Evolutionary conservation across 2,888 invertebrate genomes (phyloP).

Genomic region (Nephrotoma appendiculata): DNA sequence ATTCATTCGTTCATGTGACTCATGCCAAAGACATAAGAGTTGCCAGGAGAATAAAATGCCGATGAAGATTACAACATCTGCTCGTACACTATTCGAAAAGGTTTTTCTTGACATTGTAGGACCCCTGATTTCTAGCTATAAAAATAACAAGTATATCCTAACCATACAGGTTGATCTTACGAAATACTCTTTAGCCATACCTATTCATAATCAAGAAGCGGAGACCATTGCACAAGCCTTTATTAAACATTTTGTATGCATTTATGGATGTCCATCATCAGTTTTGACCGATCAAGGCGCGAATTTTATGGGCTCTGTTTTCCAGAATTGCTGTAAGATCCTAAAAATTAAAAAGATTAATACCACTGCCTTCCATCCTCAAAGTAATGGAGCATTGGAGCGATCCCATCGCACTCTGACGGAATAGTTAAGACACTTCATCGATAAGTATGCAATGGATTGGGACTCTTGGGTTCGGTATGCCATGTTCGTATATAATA

Average conservation of each 20-base stretch:
- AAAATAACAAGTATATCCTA: conserved; percentile 8
- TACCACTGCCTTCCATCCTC: too few relatives aligned
- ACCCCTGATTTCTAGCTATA: background rate
- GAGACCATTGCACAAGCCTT: conserved; percentile 17
- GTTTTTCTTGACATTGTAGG: background rate
- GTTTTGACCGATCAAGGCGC: background rate
- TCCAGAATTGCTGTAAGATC: too few relatives aligned
- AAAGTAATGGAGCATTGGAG: too few relatives aligned
- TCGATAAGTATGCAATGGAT: conserved; percentile 14
- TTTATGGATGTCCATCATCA: background rate
- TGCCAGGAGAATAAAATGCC: too few relatives aligned
- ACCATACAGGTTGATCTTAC: conserved; percentile 22
- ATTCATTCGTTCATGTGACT: too few relatives aligned
- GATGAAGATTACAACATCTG: too few relatives aligned
- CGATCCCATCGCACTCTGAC: conserved; percentile 19
- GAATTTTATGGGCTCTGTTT: background rate
- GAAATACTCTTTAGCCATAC: conserved; percentile 20
- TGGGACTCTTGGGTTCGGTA: conserved; percentile 21
- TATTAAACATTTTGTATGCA: background rate
- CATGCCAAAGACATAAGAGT: too few relatives aligned
- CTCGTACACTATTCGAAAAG: background rate
- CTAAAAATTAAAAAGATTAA: too few relatives aligned
- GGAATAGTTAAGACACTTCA: conserved; percentile 20
- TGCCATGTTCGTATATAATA: conserved; percentile 22
- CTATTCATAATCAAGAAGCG: conserved; percentile 20